Base-by-base conservation (phyloP, 2,113 vertebrate genomes). In the Thomomys bottae region DNA sequence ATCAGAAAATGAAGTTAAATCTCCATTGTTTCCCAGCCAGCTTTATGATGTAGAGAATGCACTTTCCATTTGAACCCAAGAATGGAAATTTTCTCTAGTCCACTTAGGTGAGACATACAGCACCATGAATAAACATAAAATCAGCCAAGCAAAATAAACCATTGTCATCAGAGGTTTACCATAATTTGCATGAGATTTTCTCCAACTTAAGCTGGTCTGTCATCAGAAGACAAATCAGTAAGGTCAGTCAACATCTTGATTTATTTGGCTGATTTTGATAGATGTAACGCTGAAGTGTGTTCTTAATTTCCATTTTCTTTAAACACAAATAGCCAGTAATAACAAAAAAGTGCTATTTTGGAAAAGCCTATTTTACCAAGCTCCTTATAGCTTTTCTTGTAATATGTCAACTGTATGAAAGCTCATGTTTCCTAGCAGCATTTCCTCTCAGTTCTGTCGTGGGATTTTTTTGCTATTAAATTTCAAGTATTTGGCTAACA, bases 401-500 rank as follows among this genome's bases (percentile, higher is more conserved):
- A 91, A 82, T 66, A 77, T n/a, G 70, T 40, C 38, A 63, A 26
- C 8, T 83, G 36, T 87, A 64, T 66, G 67, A 94, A 96, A 93
- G 61, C 67, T 92, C 88, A 92, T 96, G 88, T 95, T 95, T 82
- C 89, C 92, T 80, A 94, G 88, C 91, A 94, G 71, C 81, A 84
- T 94, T 96, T 97, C 92, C 79, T 93, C 64, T 72, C 87, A 12
- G 42, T 82, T 95, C 42, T 8, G 75, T 88, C 79, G n/a, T n/a
- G n/a, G n/a, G n/a, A n/a, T 95, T 83, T 82, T 76, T n/a, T 84
- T 87, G 92, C 84, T 94, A 42, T 92, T 84, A 92, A 79, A 92
- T 95, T 92, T 96, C 89, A n/a, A 94, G 1, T 92, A 94, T 96
- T 97, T 97, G 97, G 94, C 89, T 96, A 94, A 92, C 79, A 54